These are phyloP conservation scores for Oxyruncus cristatus DNA, from an alignment of 2,113 vertebrate species.

Conservation along the genomic window DNA sequence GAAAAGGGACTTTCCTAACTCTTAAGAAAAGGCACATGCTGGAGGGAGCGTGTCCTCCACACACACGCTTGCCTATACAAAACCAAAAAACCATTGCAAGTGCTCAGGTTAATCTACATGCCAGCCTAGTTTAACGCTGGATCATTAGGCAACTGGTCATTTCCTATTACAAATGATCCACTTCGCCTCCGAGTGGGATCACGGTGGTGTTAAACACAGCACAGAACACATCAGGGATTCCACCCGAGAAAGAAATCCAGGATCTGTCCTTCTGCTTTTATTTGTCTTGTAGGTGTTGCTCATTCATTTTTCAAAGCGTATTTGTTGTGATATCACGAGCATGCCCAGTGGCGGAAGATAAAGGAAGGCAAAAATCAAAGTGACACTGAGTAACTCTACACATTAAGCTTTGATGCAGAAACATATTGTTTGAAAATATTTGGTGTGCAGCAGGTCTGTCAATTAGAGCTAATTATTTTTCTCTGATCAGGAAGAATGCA, in stretches of 20 bases:
- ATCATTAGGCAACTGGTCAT: neutral
- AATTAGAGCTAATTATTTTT: slow-evolving; percentile 69
- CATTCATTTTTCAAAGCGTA: slow-evolving; percentile 29
- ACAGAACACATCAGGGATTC: neutral
- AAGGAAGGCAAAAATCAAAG: slow-evolving; percentile 64
- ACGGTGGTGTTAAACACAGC: neutral
- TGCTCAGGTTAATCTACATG: neutral
- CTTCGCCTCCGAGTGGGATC: neutral
- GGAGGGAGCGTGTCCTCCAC: neutral
- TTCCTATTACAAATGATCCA: neutral
- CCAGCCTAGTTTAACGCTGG: neutral
- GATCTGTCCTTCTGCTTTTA: neutral
- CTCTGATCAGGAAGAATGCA: slow-evolving; percentile 65
- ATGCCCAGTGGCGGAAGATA: slow-evolving; percentile 36
- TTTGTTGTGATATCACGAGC: slow-evolving; percentile 14
- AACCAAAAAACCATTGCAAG: neutral
- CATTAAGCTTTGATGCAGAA: slow-evolving; percentile 59
- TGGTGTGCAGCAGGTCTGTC: slow-evolving; percentile 45
- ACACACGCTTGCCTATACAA: neutral
- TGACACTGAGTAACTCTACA: slow-evolving; percentile 39
- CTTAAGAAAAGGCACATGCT: neutral
- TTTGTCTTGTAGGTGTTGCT: slow-evolving; percentile 47
- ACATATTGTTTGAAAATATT: slow-evolving; percentile 62
- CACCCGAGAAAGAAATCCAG: neutral
- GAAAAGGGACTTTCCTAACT: neutral